Evolutionary conservation across 2,888 invertebrate species (phyloP).

Genomic region (Xylocampa areola): DNA sequence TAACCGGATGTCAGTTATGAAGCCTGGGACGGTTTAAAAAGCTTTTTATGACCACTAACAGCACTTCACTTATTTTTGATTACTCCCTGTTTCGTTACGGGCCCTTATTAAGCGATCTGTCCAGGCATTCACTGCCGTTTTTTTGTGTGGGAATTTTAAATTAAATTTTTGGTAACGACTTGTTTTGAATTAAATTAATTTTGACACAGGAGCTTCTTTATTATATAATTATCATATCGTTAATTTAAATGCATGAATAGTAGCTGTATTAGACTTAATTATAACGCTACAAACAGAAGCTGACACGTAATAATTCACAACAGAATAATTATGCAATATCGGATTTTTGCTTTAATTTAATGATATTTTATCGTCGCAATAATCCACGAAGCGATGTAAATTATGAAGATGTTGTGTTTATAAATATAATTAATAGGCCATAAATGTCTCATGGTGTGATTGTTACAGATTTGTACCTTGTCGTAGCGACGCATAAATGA

Average conservation of each 20-base stretch:
- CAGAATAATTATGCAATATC: constrained; percentile 38
- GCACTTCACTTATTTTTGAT: constrained; percentile 72
- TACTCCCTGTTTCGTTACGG: constrained; percentile 69
- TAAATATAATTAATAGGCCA: constrained; percentile 69
- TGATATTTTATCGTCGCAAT: constrained; percentile 34
- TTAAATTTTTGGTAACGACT: constrained; percentile 64
- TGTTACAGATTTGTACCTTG: constrained; percentile 75
- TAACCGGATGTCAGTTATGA: constrained; percentile 71
- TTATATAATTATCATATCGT: constrained; percentile 28
- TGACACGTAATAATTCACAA: constrained; percentile 26
- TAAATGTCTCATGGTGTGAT: constrained; percentile 68
- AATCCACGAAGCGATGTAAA: constrained; percentile 45
- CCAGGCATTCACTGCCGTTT: constrained; percentile 63
- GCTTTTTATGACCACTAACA: constrained; percentile 75
- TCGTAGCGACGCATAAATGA: constrained; percentile 71
- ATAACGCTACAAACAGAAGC: constrained; percentile 18
- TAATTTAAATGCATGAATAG: constrained; percentile 23
- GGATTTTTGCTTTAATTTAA: constrained; percentile 33
- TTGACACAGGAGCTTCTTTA: constrained; percentile 29
- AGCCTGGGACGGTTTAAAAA: constrained; percentile 72
- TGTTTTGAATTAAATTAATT: constrained; percentile 59
- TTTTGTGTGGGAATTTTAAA: constrained; percentile 65
- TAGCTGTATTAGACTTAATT: constrained; percentile 22
- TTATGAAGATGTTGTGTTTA: constrained; percentile 62
- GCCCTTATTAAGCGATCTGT: constrained; percentile 74